Conservation (phyloP, 2,888 invertebrate genomes). For the Iselma pallidipennis region DNA sequence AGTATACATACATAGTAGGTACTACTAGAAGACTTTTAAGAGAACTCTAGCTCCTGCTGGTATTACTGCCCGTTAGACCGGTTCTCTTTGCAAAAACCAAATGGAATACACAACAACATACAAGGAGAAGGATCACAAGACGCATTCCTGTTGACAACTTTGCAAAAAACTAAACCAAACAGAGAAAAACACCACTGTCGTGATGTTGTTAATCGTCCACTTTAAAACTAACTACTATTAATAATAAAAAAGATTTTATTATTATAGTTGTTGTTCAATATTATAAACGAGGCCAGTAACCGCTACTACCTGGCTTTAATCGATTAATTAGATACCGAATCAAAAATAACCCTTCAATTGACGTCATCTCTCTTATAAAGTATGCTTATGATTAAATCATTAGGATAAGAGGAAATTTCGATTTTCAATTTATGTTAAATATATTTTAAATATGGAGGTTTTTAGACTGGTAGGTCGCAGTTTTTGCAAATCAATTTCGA, state of each 20-base stretch:
- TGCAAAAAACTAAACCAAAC: slow-evolving; percentile 5
- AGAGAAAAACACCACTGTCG: too few relatives aligned
- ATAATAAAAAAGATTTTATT: too few relatives aligned
- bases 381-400: too few relatives aligned
- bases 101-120: not conserved
- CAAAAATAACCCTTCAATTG: not conserved
- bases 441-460: not conserved
- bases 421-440: not conserved
- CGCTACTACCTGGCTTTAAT: not conserved
- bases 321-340: not conserved
- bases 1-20: too few relatives aligned
- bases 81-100: slow-evolving; percentile 18
- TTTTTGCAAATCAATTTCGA: slow-evolving; percentile 21
- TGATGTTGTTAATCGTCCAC: too few relatives aligned
- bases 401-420: too few relatives aligned
- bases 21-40: not conserved
- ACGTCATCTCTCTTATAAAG: too few relatives aligned
- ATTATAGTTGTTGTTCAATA: too few relatives aligned
- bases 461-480: slow-evolving; percentile 14
- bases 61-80: slow-evolving; percentile 23
- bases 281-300: not conserved
- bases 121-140: not conserved
- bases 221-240: too few relatives aligned
- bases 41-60: not conserved
- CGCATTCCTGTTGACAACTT: slow-evolving; percentile 5